A percentile compares a stretch with the other conserved stretches of the same genome.
These are phyloP conservation scores for Nematolebias whitei DNA, from an alignment of 2,113 vertebrate species.

Conservation along the genomic window DNA sequence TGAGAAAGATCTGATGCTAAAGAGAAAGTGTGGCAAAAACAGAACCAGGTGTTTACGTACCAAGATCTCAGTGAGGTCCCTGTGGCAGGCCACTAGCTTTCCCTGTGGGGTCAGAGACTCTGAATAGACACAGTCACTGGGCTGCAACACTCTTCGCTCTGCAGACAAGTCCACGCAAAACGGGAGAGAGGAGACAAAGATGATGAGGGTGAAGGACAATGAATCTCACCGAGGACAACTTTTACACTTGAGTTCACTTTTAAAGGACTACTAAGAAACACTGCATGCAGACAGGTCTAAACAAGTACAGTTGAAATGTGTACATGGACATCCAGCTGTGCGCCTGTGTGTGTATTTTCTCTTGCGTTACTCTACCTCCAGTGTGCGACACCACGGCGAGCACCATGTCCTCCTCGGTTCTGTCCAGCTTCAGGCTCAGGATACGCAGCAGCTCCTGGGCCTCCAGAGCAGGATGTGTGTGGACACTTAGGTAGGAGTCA, in stretches of 20 bases:
- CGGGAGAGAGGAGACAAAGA: background rate
- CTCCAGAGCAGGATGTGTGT: slow-evolving; percentile 85
- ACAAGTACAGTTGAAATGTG: background rate
- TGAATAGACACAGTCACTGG: slow-evolving; percentile 88
- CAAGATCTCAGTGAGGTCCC: slow-evolving; percentile 89
- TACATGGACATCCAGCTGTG: background rate
- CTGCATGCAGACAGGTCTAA: background rate
- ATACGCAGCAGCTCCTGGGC: slow-evolving; percentile 90
- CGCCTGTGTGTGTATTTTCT: too few species aligned
- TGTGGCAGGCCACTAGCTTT: slow-evolving; percentile 88
- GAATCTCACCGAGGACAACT: background rate
- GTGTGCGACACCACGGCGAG: slow-evolving; percentile 84
- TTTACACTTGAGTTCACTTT: background rate
- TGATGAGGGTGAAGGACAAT: background rate
- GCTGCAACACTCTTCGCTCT: slow-evolving; percentile 90
- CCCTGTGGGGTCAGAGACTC: slow-evolving; percentile 88
- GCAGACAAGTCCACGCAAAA: slow-evolving; percentile 34
- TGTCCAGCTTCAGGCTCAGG: slow-evolving; percentile 88
- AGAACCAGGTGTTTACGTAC: slow-evolving; percentile 69
- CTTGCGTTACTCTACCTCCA: slow-evolving; percentile 78
- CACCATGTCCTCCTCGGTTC: slow-evolving; percentile 87
- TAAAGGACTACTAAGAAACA: background rate
- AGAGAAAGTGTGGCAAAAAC: background rate
- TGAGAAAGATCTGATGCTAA: background rate
- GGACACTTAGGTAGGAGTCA: slow-evolving; percentile 95